phyloP scores from a whole-genome alignment of 2,888 invertebrate species.

The Cosmia pyralina region DNA sequence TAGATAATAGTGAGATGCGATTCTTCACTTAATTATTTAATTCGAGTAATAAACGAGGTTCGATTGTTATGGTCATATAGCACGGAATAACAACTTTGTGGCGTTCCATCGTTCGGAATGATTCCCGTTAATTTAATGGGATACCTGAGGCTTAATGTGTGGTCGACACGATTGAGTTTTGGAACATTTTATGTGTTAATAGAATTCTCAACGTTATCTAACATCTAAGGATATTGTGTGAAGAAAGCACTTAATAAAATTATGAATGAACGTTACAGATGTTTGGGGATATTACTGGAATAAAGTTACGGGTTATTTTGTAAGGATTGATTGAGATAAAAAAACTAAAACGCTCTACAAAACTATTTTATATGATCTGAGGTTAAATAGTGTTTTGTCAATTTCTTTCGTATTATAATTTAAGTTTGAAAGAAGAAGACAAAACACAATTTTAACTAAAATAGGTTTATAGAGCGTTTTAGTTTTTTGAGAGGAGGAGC shows the following conservation, averaged over 20 bases:
- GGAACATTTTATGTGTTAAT: constrained; percentile 65
- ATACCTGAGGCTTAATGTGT: constrained; percentile 77
- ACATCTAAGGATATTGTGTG: constrained; percentile 55
- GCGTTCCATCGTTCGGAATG: constrained; percentile 69
- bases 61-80: constrained; percentile 80
- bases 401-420: too few relatives aligned
- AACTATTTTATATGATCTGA: too few relatives aligned
- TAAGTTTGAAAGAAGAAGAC: too few relatives aligned
- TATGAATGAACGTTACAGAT: constrained; percentile 38
- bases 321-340: constrained; percentile 30
- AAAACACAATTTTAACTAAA: too few relatives aligned
- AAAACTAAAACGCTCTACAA: too few relatives aligned
- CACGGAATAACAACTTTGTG: constrained; percentile 78
- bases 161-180: constrained; percentile 81
- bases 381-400: too few relatives aligned
- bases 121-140: constrained; percentile 84
- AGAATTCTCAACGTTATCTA: constrained; percentile 53
- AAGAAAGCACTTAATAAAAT: constrained; percentile 34
- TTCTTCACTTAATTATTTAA: constrained; percentile 77
- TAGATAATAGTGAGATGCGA: constrained; percentile 69
- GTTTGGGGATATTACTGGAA: constrained; percentile 25
- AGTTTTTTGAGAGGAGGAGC: too few relatives aligned
- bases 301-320: constrained; percentile 30
- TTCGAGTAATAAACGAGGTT: constrained; percentile 77
- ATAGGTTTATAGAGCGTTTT: too few relatives aligned